phyloP scores from a whole-genome alignment of 2,113 vertebrate genomes.

The Okapia johnstoni region DNA sequence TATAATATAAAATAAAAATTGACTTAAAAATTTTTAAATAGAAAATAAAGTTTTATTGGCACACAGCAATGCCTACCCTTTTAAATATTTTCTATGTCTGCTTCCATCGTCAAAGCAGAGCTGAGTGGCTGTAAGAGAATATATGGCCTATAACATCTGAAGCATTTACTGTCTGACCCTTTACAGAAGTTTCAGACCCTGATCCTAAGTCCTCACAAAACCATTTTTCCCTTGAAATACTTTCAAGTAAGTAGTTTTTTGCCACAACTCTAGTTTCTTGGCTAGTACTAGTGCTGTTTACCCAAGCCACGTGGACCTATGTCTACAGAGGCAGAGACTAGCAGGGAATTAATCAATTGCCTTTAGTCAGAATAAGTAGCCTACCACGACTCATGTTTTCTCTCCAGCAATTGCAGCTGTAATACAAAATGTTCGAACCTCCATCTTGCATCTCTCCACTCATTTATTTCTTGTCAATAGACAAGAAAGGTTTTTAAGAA shows the following conservation, averaged over 20 bases:
- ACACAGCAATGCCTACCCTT: neutral
- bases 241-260: slow-evolving; percentile 19
- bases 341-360: neutral
- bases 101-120: neutral
- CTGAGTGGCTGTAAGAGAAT: neutral
- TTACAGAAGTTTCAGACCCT: neutral
- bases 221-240: neutral
- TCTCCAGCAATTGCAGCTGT: neutral
- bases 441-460: neutral
- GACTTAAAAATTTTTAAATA: neutral
- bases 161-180: neutral
- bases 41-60: neutral
- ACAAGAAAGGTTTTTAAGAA: neutral
- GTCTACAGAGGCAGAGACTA: neutral
- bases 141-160: neutral
- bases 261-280: neutral
- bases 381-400: neutral
- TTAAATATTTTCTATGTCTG: neutral
- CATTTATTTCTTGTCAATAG: neutral
- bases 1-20: neutral
- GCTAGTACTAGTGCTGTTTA: neutral
- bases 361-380: slow-evolving; percentile 19
- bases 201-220: slow-evolving; percentile 3
- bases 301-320: neutral
- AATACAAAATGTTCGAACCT: neutral